These are phyloP conservation scores for Felis chaus DNA, from an alignment of 2,113 vertebrate genomes.

Conservation along the genomic window DNA sequence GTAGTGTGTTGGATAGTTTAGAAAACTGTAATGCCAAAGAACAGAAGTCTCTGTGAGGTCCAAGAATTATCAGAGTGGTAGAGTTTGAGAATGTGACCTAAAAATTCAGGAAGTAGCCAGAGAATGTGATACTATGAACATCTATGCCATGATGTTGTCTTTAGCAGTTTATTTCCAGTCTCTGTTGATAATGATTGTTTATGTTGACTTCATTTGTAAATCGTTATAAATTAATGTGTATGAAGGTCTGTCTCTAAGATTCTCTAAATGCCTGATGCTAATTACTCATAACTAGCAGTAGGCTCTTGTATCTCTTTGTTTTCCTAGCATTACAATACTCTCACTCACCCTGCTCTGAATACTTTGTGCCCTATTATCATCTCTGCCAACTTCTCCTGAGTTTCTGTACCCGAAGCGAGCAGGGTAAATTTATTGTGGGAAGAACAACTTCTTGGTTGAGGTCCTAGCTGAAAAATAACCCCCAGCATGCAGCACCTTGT, in stretches of 20 bases:
- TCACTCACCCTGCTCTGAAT: neutral
- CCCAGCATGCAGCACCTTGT: rapidly evolving
- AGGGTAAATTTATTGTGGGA: neutral
- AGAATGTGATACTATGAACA: neutral
- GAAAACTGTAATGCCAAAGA: neutral
- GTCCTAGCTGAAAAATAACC: neutral
- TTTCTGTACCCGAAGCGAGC: neutral
- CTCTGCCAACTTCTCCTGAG: neutral
- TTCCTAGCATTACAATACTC: neutral
- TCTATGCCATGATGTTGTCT: neutral
- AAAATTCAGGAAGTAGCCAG: neutral
- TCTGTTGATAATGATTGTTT: neutral
- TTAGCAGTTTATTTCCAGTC: neutral
- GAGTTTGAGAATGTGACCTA: neutral
- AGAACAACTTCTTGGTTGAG: neutral
- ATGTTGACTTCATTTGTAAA: neutral
- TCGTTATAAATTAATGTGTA: neutral
- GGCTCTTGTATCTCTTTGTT: neutral
- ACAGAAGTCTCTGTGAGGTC: neutral
- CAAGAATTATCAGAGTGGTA: neutral
- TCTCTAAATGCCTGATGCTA: neutral
- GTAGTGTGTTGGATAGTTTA: neutral
- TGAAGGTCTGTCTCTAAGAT: neutral
- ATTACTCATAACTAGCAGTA: neutral
- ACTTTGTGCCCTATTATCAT: neutral